Evolutionary conservation across 2,888 invertebrate genomes (phyloP), one percentile per base, ranked within the genome.

Genomic region (Perdita meconis): DNA sequence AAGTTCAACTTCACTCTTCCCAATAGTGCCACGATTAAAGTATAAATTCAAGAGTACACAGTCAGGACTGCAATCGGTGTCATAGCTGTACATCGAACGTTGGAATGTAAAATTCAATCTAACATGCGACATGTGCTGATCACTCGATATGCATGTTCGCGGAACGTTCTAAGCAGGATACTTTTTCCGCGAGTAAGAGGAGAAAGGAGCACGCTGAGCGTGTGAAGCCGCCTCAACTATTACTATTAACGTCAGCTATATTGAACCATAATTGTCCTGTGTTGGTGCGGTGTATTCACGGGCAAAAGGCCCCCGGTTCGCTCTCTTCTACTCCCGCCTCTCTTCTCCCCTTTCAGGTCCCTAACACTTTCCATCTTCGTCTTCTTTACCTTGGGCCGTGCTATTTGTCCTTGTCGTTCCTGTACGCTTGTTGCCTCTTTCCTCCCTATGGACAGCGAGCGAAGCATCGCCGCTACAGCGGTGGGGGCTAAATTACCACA

Each of bases 401-500:
- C 53, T 71, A 24, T 36, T 56, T 60, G 38, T 74, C 66, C 74
- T 51, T 69, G 24, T 64, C 66, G 19, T 66, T 55, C 69, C 56
- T 53, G n/a, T n/a, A 30, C 16, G 42, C 53, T 66, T 65, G 68
- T 69, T 67, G 59, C 76, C 67, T 81, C 82, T 84, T 79, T 77
- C 80, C 78, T 80, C 74, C 73, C 81, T 59, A 68, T 82, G 67
- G 70, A 59, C 71, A 82, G 56, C 78, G 78, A 86, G 78, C 77
- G 80, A 78, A 85, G 78, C 77, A 72, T 69, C 82, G 77, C 83
- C 65, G 74, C 76, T 56, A 55, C 67, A 51, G 42, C 81, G 86
- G 89, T 86, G 89, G 90, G 90, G 91, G 86, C 87, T 88, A 91
- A 91, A 91, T 91, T 91, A 90, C 91, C 91, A 91, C 91, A 91